A percentile compares a stretch with the other conserved stretches of the same genome.
Evolutionary conservation across 2,888 invertebrate species (phyloP).

Genomic region (Epistrophe eligans): DNA sequence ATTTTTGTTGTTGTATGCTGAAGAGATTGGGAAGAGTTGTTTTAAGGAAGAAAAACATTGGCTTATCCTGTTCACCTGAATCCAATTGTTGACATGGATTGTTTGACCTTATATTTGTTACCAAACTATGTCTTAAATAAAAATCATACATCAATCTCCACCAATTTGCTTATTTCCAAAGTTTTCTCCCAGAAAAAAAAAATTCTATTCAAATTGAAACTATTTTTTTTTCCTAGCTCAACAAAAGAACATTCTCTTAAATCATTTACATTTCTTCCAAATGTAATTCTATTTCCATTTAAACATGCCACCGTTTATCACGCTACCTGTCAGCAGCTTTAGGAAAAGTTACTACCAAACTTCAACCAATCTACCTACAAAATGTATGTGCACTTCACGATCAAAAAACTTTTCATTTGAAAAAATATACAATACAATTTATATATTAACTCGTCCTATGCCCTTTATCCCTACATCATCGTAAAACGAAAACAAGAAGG

Average conservation of each 20-base stretch:
- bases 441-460: slow-evolving; percentile 6
- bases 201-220: neutral
- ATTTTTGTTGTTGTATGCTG: no score
- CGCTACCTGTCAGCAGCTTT: slow-evolving; percentile 52
- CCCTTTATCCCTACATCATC: slow-evolving; percentile 35
- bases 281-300: slow-evolving; percentile 43
- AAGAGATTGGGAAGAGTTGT: no score
- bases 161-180: neutral
- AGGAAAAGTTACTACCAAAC: slow-evolving; percentile 8
- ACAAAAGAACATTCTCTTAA: slow-evolving; percentile 8
- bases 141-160: no score
- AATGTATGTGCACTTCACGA: neutral
- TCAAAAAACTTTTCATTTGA: slow-evolving; percentile 39
- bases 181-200: neutral
- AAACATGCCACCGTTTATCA: slow-evolving; percentile 63
- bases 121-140: no score
- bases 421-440: slow-evolving; percentile 23
- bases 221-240: neutral
- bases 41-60: no score
- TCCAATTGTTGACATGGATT: no score
- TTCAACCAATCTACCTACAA: slow-evolving; percentile 6
- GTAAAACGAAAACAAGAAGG: slow-evolving; percentile 28
- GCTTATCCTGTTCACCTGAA: no score
- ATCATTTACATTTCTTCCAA: neutral
- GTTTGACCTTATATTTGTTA: no score